A percentile compares a stretch with the other conserved stretches of the same genome.
Evolutionary conservation across 2,113 vertebrate species (phyloP).

Genomic region (Grallaria varia): DNA sequence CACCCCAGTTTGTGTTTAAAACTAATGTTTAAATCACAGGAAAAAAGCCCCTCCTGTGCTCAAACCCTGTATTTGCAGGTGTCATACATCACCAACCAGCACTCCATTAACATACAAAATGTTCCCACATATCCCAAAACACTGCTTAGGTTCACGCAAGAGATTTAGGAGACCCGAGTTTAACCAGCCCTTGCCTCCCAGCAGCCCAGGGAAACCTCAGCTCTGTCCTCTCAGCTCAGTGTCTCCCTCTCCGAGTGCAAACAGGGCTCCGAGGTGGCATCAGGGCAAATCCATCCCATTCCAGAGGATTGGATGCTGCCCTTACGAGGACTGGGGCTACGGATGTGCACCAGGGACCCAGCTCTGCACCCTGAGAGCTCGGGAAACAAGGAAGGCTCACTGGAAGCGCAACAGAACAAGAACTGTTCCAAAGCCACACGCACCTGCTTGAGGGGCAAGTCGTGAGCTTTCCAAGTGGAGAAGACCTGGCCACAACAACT

Average conservation of each 20-base stretch:
- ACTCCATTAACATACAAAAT: not conserved
- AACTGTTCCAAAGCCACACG: not conserved
- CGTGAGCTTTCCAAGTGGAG: not conserved
- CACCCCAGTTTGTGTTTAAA: not conserved
- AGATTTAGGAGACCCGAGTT: not conserved
- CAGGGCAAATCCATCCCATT: not conserved
- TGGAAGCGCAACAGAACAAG: not conserved
- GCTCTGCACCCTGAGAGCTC: not conserved
- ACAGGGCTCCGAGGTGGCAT: accelerated
- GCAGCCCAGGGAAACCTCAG: not conserved
- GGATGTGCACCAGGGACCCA: not conserved
- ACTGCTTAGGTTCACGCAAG: not conserved
- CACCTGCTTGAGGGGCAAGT: not conserved
- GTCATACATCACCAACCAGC: not conserved
- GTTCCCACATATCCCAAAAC: not conserved
- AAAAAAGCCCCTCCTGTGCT: not conserved
- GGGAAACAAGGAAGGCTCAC: not conserved
- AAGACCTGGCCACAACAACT: not conserved
- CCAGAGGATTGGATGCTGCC: not conserved
- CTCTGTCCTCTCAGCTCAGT: not conserved
- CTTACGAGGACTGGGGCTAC: not conserved
- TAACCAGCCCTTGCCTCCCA: not conserved
- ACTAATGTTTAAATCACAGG: not conserved
- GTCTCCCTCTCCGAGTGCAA: not conserved
- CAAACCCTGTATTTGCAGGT: not conserved